phyloP scores from a whole-genome alignment of 1,140 invertebrate genomes.

The Protaetia brevitarsis region DNA sequence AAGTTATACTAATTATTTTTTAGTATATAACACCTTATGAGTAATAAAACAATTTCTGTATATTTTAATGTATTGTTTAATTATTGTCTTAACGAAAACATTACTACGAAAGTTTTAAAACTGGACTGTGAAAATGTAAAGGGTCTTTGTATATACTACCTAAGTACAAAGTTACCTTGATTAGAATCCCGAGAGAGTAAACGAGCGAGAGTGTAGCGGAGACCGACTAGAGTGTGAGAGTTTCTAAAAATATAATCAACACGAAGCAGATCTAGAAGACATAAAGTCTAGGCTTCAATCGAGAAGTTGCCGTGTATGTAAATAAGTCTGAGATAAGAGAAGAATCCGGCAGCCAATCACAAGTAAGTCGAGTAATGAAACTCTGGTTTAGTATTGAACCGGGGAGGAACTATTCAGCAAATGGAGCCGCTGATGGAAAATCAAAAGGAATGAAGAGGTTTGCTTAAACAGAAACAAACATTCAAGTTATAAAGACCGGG shows the following conservation, averaged over 20 bases:
- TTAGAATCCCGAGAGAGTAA: conserved; percentile 5
- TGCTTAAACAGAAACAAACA: conserved; percentile 48
- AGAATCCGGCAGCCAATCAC: conserved; percentile 42
- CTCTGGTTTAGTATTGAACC: conserved; percentile 40
- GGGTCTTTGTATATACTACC: background rate
- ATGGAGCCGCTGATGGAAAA: conserved; percentile 47
- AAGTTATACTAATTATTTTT: no score
- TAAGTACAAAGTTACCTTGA: conserved; percentile 9
- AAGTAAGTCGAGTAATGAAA: conserved; percentile 44
- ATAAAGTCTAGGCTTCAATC: conserved; percentile 30
- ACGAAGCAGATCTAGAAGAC: conserved; percentile 26
- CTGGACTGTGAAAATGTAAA: background rate
- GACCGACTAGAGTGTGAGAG: conserved; percentile 14
- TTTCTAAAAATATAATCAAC: conserved; percentile 31
- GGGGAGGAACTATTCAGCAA: conserved; percentile 43
- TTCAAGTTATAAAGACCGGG: conserved; percentile 45
- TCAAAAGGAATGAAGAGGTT: conserved; percentile 48
- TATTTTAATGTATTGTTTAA: no score
- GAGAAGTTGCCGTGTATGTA: conserved; percentile 36
- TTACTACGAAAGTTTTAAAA: background rate
- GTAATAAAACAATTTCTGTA: no score
- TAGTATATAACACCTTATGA: no score
- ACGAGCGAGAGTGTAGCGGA: background rate
- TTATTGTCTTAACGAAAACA: no score
- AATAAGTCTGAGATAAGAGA: conserved; percentile 45